A percentile compares a stretch with the other conserved stretches of the same genome.
phyloP scores from a whole-genome alignment of 2,113 vertebrate species.

The Paralichthys olivaceus region DNA sequence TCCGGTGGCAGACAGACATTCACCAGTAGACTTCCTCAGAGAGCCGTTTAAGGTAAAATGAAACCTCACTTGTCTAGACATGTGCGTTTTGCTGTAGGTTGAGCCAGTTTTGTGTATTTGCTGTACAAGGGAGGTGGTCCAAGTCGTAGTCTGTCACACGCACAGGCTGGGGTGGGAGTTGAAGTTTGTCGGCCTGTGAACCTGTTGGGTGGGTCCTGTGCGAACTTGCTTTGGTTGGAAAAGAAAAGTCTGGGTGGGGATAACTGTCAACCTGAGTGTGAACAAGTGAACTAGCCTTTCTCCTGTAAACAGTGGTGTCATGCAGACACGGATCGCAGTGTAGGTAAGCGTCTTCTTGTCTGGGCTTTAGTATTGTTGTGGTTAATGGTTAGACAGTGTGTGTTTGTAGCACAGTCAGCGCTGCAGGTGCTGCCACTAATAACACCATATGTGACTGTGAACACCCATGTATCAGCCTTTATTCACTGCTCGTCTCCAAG shows the following conservation, averaged over 20 bases:
- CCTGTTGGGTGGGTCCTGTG: constrained; percentile 77
- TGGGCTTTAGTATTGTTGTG: not conserved
- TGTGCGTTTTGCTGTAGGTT: not conserved
- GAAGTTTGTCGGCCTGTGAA: constrained; percentile 51
- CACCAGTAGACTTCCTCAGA: constrained; percentile 12
- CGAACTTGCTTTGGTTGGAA: constrained; percentile 66
- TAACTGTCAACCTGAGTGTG: constrained; percentile 57
- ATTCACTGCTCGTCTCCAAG: constrained; percentile 11
- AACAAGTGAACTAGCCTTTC: constrained; percentile 26
- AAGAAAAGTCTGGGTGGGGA: constrained; percentile 66
- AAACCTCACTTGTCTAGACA: not conserved
- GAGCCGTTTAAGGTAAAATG: not conserved
- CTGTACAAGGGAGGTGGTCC: constrained; percentile 44
- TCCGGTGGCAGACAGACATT: constrained; percentile 7
- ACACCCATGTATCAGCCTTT: constrained; percentile 14
- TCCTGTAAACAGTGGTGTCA: constrained; percentile 39
- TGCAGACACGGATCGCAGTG: not conserved
- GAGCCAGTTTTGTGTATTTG: constrained; percentile 13
- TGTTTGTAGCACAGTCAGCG: too few relatives aligned
- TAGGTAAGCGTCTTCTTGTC: constrained; percentile 4
- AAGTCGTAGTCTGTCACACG: constrained; percentile 18
- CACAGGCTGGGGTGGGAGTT: not conserved
- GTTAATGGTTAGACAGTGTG: constrained; percentile 5
- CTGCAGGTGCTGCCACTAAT: constrained; percentile 54
- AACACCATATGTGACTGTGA: constrained; percentile 14